Evolutionary conservation across 2,113 vertebrate species (phyloP).

Genomic region (Microcebus jonahi): DNA sequence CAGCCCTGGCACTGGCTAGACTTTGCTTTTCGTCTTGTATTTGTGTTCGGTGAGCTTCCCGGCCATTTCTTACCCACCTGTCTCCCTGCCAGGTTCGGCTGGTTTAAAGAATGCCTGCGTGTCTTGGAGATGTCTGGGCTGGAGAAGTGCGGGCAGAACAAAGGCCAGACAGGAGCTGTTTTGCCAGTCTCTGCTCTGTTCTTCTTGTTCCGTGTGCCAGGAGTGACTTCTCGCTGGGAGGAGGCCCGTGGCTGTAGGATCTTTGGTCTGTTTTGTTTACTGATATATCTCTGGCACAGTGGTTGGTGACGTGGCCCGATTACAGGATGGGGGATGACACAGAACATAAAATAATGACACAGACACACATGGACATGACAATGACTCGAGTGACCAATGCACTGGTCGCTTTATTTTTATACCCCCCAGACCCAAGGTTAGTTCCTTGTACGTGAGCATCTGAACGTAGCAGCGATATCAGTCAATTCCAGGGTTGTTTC

Average conservation of each 20-base stretch:
- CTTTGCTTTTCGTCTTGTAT: conserved; percentile 37
- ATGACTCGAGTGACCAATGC: too few relatives aligned
- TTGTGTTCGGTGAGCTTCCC: neutral
- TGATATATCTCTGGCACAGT: neutral
- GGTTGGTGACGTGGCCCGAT: too few relatives aligned
- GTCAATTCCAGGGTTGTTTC: too few relatives aligned
- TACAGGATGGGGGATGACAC: too few relatives aligned
- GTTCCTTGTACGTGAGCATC: too few relatives aligned
- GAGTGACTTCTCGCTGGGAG: neutral
- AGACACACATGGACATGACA: too few relatives aligned
- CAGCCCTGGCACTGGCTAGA: conserved; percentile 47
- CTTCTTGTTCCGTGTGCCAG: neutral
- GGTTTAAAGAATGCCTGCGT: neutral
- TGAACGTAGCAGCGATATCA: too few relatives aligned
- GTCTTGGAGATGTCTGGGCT: conserved; percentile 32
- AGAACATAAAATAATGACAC: too few relatives aligned
- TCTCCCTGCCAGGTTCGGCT: neutral
- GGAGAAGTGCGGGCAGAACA: neutral
- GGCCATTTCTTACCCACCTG: neutral
- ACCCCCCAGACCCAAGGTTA: too few relatives aligned
- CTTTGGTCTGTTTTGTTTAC: neutral
- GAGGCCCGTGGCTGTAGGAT: neutral
- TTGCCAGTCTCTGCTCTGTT: neutral
- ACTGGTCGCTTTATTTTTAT: too few relatives aligned
- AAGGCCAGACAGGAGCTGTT: conserved; percentile 16